Evolutionary conservation across 1,140 invertebrate species (phyloP).

Genomic region (Ips typographus): DNA sequence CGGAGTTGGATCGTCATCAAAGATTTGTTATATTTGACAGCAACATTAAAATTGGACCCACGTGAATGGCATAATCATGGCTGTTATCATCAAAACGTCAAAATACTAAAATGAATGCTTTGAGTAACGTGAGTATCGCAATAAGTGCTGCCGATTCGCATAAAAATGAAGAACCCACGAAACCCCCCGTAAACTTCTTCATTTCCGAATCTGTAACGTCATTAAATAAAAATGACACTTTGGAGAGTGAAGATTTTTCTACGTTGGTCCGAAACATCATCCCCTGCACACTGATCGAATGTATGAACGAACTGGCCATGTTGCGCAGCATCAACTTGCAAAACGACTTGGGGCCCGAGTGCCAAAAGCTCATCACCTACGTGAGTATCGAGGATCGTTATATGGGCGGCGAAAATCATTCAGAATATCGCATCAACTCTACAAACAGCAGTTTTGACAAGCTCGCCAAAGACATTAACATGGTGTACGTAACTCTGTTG

Average conservation of each 20-base stretch:
- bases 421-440: constrained; percentile 24
- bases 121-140: too few relatives aligned
- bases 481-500: constrained; percentile 16
- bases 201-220: too few relatives aligned
- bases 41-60: too few relatives aligned
- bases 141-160: too few relatives aligned
- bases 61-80: too few relatives aligned
- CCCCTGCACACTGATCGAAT: constrained; percentile 19
- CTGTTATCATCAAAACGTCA: too few relatives aligned
- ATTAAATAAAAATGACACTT: not conserved
- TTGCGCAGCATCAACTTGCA: constrained; percentile 22
- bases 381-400: constrained; percentile 29
- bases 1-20: too few relatives aligned
- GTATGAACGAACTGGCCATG: constrained; percentile 29
- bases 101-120: too few relatives aligned
- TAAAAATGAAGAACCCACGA: too few relatives aligned
- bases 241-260: not conserved
- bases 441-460: constrained; percentile 33
- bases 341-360: constrained; percentile 12
- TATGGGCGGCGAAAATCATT: constrained; percentile 34
- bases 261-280: constrained; percentile 12
- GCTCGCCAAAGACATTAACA: constrained; percentile 33
- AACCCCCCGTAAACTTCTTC: too few relatives aligned
- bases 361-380: not conserved
- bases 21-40: too few relatives aligned